Evolutionary conservation across 2,888 invertebrate species (phyloP), one percentile per base, ranked within the genome.

Genomic region (Cosmopolites sordidus): DNA sequence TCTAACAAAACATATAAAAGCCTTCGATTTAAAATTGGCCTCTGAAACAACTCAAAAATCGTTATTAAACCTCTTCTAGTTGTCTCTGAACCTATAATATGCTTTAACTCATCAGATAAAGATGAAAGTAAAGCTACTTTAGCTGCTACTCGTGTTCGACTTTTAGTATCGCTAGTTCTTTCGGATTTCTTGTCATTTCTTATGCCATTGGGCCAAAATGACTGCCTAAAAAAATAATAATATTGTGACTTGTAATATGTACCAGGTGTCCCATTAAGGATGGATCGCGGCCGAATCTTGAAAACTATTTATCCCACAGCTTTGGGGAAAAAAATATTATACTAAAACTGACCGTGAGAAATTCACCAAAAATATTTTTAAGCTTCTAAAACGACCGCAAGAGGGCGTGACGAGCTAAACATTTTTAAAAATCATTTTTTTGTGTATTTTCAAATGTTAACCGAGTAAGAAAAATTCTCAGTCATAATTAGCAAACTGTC

Each of bases 21-120:
- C 64, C 95, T 80, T 67, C 85, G 82, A 74, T 96, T 96, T 51
- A 95, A 82, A 63, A 86, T 83, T 60, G 87, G 85, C 62, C 87
- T 84, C 77, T 95, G 95, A 65, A 93, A 89, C 65, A 94, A 79
- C 67, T 92, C 90, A 71, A 93, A 93, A 17, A 94, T 84, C 11
- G 87, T 84, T 48, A 90, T 76, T 11, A 92, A 77, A 2, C 94
- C 94, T 62, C 87, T 80, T 16, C 90, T 79, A 2, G 90, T 89
- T 1, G 92, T 90, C 68, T 93, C 92, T 39, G 87, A 87, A 1
- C 95, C 95, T 51, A 95, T 87, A 62, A 96, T 85, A 68, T 90
- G 89, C 63, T 89, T 85, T 54, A 96, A 75, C 72, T 96, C 94
- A 75, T 95, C 94, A 83, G 93, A 88, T 43, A 92, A 78, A 62